phyloP scores from a whole-genome alignment of 2,113 vertebrate species.

The Saguinus imperator region DNA sequence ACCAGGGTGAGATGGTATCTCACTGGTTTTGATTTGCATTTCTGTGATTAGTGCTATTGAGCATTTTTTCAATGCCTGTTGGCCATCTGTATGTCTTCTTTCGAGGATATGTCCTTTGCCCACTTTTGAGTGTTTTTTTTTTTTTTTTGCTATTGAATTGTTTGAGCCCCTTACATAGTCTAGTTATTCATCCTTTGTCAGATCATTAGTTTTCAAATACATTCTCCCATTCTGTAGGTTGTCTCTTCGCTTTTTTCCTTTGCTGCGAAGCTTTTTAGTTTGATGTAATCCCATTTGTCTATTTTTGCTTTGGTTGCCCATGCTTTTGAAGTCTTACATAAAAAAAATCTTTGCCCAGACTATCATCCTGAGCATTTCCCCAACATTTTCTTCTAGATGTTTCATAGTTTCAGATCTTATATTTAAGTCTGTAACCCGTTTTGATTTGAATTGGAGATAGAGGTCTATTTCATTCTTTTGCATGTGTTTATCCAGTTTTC shows the following conservation, averaged over 20 bases:
- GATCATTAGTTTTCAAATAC: too few species aligned
- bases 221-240: too few species aligned
- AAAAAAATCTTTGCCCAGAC: background rate
- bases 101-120: too few species aligned
- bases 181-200: too few species aligned
- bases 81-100: too few species aligned
- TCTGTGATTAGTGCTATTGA: too few species aligned
- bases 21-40: too few species aligned
- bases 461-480: background rate
- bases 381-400: background rate
- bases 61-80: too few species aligned
- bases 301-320: background rate
- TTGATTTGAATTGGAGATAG: background rate
- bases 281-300: background rate
- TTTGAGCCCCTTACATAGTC: too few species aligned
- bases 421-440: background rate
- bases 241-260: background rate
- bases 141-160: too few species aligned
- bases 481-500: background rate
- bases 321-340: background rate
- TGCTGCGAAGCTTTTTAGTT: background rate
- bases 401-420: background rate
- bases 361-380: background rate
- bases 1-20: too few species aligned
- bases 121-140: too few species aligned